Evolutionary conservation across 2,888 invertebrate species (phyloP), one percentile per base, ranked within the genome.

Genomic region (Drosophila kanekoi): DNA sequence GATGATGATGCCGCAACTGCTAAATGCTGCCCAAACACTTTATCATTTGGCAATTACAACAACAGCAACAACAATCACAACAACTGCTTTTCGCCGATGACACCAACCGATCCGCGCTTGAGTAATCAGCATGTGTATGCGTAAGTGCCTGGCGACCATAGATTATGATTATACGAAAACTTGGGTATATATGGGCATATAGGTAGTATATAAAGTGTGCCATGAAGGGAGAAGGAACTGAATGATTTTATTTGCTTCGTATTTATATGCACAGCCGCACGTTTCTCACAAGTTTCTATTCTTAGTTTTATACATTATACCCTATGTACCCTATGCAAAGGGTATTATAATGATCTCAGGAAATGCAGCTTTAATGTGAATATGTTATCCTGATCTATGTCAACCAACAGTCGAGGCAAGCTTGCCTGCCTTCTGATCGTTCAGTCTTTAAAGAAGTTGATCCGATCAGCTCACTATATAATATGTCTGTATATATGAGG

Each of bases 41-140:
- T 33, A 53, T 47, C 70, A 45, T 48, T 71, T 66, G 56, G 49
- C 73, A 64, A 64, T 43, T 47, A 64, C 40, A 52, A 37, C 69
- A 49, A 53, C 38, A 49, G 10, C 69, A 49, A 53, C 38, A 49
- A 28, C 28, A 28, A 28, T 28, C 28, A 28, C 28, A 28, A 8
- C 28, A 28, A 28, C 28, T 28, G 37, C 3, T 51, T 56, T 56
- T 60, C 33, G 53, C 47, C 63, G 58, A 51, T 43, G 40, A 8
- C 53, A 40, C 35, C 35, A 45, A 56, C 47, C 37, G 49, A 45
- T 53, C 14, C 38, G 56, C 47, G 58, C 60, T 67, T 74, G 62
- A 63, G 64, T 58, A 61, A 76, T 75, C 68, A 60, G 28, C 52
- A 44, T 35, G 41, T 47, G 54, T 40, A 45, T 28, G 16, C 0